Percentiles rank a stretch among this genome's conserved stretches.
phyloP scores from a whole-genome alignment of 2,888 invertebrate species.

The Caradrina clavipalpis region DNA sequence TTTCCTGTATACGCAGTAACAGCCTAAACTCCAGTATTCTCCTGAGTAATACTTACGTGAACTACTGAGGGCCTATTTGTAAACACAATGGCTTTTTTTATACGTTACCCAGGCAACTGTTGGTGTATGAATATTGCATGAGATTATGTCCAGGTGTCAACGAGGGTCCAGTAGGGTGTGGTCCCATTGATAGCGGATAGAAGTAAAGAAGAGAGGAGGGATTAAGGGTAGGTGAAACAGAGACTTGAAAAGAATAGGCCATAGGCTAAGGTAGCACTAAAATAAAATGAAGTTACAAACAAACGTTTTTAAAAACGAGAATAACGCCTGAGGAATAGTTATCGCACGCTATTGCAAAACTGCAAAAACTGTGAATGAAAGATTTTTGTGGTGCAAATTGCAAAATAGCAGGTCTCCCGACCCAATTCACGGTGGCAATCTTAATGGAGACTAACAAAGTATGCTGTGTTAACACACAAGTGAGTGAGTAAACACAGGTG shows the following conservation, averaged over 20 bases:
- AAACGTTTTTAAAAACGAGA: no score
- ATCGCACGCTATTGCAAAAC: neutral
- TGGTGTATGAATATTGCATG: conserved; percentile 73
- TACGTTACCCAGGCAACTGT: conserved; percentile 46
- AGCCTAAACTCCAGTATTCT: conserved; percentile 11
- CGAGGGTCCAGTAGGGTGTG: conserved; percentile 8
- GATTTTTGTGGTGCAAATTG: neutral
- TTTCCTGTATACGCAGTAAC: neutral
- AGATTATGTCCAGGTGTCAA: conserved; percentile 66
- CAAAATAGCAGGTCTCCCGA: no score
- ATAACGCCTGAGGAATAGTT: neutral
- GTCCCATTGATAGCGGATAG: conserved; percentile 14
- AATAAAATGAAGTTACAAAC: neutral
- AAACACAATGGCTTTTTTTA: conserved; percentile 44
- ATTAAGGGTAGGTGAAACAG: no score
- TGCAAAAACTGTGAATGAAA: neutral
- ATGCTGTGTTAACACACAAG: no score
- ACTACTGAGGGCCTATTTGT: conserved; percentile 41
- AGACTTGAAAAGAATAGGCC: no score
- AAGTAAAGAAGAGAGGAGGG: neutral
- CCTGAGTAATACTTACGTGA: conserved; percentile 31
- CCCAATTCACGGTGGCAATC: no score
- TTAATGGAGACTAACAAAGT: no score
- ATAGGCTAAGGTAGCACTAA: no score
- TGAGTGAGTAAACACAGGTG: no score